These are phyloP conservation scores for Didymodactylos carnosus DNA, from an alignment of 2,888 invertebrate genomes.

Conservation along the genomic window DNA sequence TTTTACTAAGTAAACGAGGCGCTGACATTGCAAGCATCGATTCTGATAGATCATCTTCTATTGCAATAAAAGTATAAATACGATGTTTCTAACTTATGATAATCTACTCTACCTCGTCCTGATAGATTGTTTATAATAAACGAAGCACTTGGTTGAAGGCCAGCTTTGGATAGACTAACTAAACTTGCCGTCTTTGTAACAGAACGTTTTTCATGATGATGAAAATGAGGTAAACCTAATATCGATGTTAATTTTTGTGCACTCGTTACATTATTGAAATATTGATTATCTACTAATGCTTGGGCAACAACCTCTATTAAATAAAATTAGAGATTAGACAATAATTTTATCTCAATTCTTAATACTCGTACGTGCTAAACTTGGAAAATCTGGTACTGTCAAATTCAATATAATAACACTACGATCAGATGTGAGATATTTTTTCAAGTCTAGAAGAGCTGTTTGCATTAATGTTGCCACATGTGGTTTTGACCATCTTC, in stretches of 20 bases:
- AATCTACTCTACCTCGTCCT: neutral
- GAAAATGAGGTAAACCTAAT: conserved; percentile 1
- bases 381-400: neutral
- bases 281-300: neutral
- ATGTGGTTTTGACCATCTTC: conserved; percentile 14
- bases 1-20: neutral
- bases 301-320: neutral
- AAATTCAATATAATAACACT: neutral
- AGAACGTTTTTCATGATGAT: conserved; percentile 8
- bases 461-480: conserved; percentile 11
- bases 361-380: neutral
- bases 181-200: conserved; percentile 1
- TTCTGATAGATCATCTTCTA: neutral
- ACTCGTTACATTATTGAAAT: neutral
- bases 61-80: neutral
- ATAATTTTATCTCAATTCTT: neutral
- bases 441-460: neutral
- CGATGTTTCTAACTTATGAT: neutral
- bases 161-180: neutral
- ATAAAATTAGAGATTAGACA: neutral
- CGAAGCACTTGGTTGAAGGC: neutral
- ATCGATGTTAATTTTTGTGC: neutral
- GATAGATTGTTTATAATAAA: neutral
- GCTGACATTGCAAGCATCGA: neutral
- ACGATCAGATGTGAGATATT: neutral